These are phyloP conservation scores for Eumacrocentrus americanus DNA, from an alignment of 2,888 invertebrate species.

Conservation along the genomic window DNA sequence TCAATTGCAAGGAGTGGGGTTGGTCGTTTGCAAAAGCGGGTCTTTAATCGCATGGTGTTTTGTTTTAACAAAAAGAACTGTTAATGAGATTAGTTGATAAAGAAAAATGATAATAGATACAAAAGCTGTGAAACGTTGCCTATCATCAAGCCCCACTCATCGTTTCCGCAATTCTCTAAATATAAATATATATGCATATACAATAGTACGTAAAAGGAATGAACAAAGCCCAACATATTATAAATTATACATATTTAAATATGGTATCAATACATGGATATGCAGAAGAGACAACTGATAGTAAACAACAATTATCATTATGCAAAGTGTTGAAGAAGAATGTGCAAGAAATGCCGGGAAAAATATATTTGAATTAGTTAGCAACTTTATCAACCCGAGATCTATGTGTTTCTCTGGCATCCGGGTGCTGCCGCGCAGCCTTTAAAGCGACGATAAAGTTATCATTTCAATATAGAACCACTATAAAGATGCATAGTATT, in stretches of 20 bases:
- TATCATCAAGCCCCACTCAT: conserved; percentile 44
- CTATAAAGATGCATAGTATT: no score
- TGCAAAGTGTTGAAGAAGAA: neutral
- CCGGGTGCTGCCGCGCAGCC: neutral
- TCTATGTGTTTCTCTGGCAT: neutral
- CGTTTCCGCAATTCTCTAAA: conserved; percentile 42
- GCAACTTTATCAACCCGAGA: no score
- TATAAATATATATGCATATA: conserved; percentile 41
- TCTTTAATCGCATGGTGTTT: no score
- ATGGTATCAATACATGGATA: neutral
- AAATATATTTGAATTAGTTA: neutral
- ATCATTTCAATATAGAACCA: no score
- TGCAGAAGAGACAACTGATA: no score
- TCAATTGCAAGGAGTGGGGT: conserved; percentile 30
- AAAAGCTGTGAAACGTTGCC: conserved; percentile 33
- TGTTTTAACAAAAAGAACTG: no score
- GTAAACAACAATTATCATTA: neutral
- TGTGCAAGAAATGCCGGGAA: neutral
- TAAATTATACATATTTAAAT: conserved; percentile 12
- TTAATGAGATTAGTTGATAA: no score
- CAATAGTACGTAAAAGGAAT: conserved; percentile 28
- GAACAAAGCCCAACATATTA: conserved; percentile 2
- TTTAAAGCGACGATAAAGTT: neutral
- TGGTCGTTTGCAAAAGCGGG: no score
- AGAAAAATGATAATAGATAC: conserved; percentile 18